Percentiles rank a stretch among this genome's conserved stretches.
phyloP scores from a whole-genome alignment of 2,113 vertebrate species.

The Chaetops frenatus region DNA sequence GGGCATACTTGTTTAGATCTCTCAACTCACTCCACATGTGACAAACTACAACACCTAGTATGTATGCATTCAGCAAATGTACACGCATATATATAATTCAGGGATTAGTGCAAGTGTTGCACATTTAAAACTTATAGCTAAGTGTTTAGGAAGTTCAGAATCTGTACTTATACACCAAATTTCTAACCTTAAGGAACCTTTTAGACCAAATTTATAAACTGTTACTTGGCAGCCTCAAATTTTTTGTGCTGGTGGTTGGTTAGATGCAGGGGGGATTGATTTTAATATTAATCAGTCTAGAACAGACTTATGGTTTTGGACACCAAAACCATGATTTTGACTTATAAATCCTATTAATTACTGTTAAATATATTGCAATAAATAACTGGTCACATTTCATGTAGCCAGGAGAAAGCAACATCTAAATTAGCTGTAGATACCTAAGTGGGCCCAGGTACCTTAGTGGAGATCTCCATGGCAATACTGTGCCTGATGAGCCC shows the following conservation, averaged over 20 bases:
- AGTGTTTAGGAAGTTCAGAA: not conserved
- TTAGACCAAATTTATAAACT: not conserved
- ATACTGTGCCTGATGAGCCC: not conserved
- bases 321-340: not conserved
- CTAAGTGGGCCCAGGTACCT: not conserved
- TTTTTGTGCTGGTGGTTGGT: not conserved
- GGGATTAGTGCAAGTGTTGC: not conserved
- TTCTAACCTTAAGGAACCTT: not conserved
- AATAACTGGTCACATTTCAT: not conserved
- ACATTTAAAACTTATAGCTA: not conserved
- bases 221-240: not conserved
- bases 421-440: not conserved
- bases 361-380: not conserved
- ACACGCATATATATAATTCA: not conserved
- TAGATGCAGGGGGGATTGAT: not conserved
- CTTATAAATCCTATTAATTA: not conserved
- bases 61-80: fast-evolving
- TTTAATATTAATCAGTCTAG: not conserved
- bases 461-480: not conserved
- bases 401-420: not conserved
- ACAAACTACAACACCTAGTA: not conserved
- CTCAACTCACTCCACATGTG: not conserved
- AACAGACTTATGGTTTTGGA: not conserved
- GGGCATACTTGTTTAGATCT: not conserved
- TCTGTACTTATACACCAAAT: not conserved